These are phyloP conservation scores for Sebastes reedi DNA, from an alignment of 2,797 vertebrate genomes.

Conservation along the genomic window DNA sequence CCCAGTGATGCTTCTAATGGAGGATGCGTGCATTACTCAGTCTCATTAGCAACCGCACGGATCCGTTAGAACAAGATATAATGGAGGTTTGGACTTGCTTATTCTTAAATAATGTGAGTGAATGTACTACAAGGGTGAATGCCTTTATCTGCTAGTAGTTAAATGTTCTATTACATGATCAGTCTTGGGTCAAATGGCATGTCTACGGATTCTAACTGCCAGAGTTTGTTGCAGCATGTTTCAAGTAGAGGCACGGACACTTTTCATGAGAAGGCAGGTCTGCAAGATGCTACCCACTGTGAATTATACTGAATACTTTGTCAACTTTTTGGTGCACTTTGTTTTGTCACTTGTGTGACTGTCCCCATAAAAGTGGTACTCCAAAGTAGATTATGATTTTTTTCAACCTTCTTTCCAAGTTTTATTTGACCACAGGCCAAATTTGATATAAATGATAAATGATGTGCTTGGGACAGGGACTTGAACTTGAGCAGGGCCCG, in stretches of 20 bases:
- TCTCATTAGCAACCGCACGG: slow-evolving; percentile 62
- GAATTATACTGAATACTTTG: neutral
- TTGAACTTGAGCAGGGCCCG: neutral
- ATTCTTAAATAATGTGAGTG: slow-evolving; percentile 43
- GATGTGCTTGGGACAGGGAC: neutral
- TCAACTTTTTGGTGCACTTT: neutral
- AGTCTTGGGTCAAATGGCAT: slow-evolving; percentile 15
- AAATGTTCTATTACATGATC: slow-evolving; percentile 39
- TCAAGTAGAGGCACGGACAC: neutral
- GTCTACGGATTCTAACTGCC: slow-evolving; percentile 9
- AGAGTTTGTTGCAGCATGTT: slow-evolving; percentile 11
- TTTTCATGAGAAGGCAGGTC: neutral
- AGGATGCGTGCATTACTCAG: slow-evolving; percentile 56
- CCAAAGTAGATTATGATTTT: neutral
- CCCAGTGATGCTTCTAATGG: slow-evolving; percentile 59
- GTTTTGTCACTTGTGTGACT: neutral
- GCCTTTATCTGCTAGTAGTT: slow-evolving; percentile 45
- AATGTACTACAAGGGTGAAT: slow-evolving; percentile 25
- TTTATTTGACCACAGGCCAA: neutral
- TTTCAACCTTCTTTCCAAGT: neutral
- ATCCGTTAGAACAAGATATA: slow-evolving; percentile 50
- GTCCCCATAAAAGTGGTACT: neutral
- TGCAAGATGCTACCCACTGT: neutral
- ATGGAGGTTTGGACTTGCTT: slow-evolving; percentile 48
- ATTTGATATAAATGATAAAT: neutral